Base-by-base conservation (phyloP, 2,113 vertebrate species). In the Haplochromis vanheusdeni region DNA sequence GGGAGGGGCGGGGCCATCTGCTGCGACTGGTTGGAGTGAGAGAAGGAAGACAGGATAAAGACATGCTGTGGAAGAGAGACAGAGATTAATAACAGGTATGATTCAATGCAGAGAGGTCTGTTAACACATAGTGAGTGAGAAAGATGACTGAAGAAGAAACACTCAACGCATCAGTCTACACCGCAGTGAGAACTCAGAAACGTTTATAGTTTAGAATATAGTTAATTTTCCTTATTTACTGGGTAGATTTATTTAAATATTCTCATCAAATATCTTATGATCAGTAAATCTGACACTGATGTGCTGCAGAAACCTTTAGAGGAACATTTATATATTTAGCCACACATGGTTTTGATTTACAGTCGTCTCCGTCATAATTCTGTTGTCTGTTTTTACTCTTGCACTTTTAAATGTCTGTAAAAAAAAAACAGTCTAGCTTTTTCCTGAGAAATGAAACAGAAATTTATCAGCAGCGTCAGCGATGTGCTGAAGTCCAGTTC, bases 21-120 rank as follows among this genome's bases (percentile, higher is more conserved):
- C 55, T 58, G 0, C 0, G 0, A 31, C 0, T 0, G 0, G 26
- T 0, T 60, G 26, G 56, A 1, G 14, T 10, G 5, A 0, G 28
- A 33, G 56, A 33, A 33, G 3, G 28, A 33, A 33, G 1, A 33
- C 16, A 19, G 28, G 56, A 60, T 33, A 33, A 28, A 60, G 16
- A 4, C 56, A 60, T 19, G 56, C 56, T 33, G 56, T 4, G 9
- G 16, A 6, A 0, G 28, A 19, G 58, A 33, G 1, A 6, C 58
- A 62, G 28, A 19, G 56, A 0, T 60, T 60, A 60, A 33, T 60
- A 60, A 62, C 28, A 33, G 1, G 0, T 33, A 17, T 33, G 28
- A 60, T 60, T 4, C 1, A 60, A 1, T 60, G 2, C 9, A 19
- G 58, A 33, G 8, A 19, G 5, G 1, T 33, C 16, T 35, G 0